Base-by-base conservation (phyloP, 2,888 invertebrate genomes). In the Oxycera nigricornis region DNA sequence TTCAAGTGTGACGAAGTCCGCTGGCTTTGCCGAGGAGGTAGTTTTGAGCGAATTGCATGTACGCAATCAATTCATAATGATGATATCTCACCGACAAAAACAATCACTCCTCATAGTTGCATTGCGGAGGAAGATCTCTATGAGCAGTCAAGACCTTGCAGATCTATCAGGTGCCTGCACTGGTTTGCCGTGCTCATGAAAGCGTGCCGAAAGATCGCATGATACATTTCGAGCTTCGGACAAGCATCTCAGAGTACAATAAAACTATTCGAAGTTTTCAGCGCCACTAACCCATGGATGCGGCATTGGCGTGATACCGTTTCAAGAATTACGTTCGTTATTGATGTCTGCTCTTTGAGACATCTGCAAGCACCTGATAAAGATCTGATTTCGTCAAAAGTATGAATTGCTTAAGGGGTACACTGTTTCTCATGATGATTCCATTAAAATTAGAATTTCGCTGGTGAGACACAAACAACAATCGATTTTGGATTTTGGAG, bases 21-120 rank as follows among this genome's bases (percentile, higher is more conserved):
- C 7, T 39, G 39, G 9, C 7, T 9, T 9, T 14, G 39, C 39
- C 14, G 7, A 39, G 57, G 57, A 57, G 24, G 57, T 9, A 22
- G 24, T 26, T 57, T 26, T 57, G 14, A 26, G 20, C 24, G 7
- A 24, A 57, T 57, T 22, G 24, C 57, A 57, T 22, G 57, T 24
- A 14, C 24, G 14, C 57, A 22, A 57, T 57, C 57, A 26, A 57
- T 57, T 22, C 57, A 22, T 57, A 22, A 57, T 57, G 57, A 57
- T 57, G 24, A 57, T 57, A 57, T 20, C 57, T 22, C 14, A 57
- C 14, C 24, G 39, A 14, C 39, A n/a, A n/a, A 39, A 0, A 39
- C 39, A 9, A 14, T 14, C 7, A 39, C 14, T 14, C 7, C 14
- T 9, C 7, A 39, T 39, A 9, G 39, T 14, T 7, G 39, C 14